These are phyloP conservation scores for Caenorhabditis wallacei DNA, from an alignment of 2,888 invertebrate species.

Conservation along the genomic window DNA sequence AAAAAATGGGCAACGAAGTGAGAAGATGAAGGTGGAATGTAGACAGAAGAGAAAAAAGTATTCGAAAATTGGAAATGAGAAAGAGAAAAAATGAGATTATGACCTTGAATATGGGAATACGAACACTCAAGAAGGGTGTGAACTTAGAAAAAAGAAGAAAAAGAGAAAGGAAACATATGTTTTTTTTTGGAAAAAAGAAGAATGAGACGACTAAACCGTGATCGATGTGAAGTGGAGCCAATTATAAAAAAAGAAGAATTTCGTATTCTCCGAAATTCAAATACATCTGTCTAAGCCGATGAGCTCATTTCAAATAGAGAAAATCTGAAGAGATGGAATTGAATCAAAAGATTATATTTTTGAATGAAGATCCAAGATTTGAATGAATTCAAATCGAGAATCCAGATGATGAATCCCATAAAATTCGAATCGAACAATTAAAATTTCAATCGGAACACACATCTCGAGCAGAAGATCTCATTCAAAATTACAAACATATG, in stretches of 20 bases:
- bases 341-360: background rate
- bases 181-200: background rate
- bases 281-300: background rate
- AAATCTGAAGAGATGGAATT: too few species aligned
- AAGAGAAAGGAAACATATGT: slow-evolving; percentile 9
- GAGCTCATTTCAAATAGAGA: background rate
- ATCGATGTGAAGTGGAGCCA: slow-evolving; percentile 28
- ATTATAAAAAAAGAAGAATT: slow-evolving; percentile 16
- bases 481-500: slow-evolving; percentile 38
- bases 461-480: background rate
- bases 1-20: slow-evolving; percentile 55
- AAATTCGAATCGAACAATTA: background rate
- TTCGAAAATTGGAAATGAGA: slow-evolving; percentile 8
- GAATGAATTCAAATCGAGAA: too few species aligned
- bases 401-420: background rate
- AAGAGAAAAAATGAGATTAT: slow-evolving; percentile 2
- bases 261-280: background rate
- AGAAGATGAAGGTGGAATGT: slow-evolving; percentile 9
- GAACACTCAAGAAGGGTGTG: slow-evolving; percentile 20
- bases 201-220: background rate
- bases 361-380: slow-evolving; percentile 1
- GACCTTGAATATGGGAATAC: slow-evolving; percentile 28
- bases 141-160: background rate
- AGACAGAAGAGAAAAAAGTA: slow-evolving; percentile 1
- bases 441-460: background rate